Base-by-base conservation (phyloP, 2,888 invertebrate genomes). In the Caenorhabditis sp. region DNA sequence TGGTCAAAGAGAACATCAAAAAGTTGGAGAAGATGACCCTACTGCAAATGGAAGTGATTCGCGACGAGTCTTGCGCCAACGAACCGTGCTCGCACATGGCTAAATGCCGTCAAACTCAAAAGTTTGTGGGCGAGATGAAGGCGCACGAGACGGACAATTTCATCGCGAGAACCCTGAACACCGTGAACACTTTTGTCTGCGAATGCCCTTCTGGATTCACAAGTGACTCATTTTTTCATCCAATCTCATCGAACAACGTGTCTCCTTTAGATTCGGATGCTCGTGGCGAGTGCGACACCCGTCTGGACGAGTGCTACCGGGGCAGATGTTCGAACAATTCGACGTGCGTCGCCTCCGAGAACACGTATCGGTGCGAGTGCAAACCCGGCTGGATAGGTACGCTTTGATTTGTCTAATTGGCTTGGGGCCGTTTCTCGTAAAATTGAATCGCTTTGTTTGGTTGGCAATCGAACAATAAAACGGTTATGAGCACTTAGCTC, bases 161-260 rank as follows among this genome's bases (percentile, higher is more conserved):
- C 63, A 56, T 88, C 24, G 78, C 87, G 43, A 75, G 80, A n/a
- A 80, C 86, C 7, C 65, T 88, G 35, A 78, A 81, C 50, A 86
- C 86, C 7, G 70, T 86, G 37, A 79, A 84, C 70, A 84, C 87
- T 11, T 87, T 87, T 70, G 70, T 74, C 9, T 88, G 88, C 71
- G 87, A 88, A 71, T 88, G 88, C 62, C 88, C 88, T n/a, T 58
- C 71, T 32, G 88, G 88, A 56, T 88, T 88, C 58, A 84, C 85
- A 43, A 88, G 87, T 88, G 24, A 79, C 84, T 80, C 46, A 22
- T 41, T 9, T 13, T 8, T 9, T 11, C 22, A 11, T 2, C 8
- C 8, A 8, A 2, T 7, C n/a, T 4, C 8, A 13, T 13, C 8
- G 7, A 35, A 9, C n/a, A 24, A 1, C 9, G 9, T 39, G 4